Base-by-base conservation (phyloP, 2,797 vertebrate species). In the Podarcis siculus region DNA sequence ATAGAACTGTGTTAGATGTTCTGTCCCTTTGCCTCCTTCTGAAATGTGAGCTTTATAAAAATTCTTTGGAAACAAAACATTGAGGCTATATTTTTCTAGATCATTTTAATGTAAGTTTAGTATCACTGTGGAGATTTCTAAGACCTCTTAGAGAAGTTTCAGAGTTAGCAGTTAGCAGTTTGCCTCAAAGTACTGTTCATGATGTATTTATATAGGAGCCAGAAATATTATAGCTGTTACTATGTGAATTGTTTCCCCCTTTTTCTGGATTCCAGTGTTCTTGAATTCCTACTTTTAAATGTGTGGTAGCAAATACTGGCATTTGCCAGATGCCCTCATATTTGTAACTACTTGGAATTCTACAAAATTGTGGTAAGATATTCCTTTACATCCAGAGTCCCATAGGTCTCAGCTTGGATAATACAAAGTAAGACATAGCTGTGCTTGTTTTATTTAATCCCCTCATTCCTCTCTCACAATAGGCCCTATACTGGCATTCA, bases 131-230 rank as follows among this genome's bases (percentile, higher is more conserved):
- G 79, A 67, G 89, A 58, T 79, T 84, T 92, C 89, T 85, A 39
- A 89, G 85, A 30, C 42, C 89, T 87, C 76, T 93, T 91, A 77
- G 82, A 91, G 69, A 91, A 87, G 55, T 83, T 86, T 86, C 67
- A 71, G 35, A 89, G 69, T 82, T 92, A 93, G 87, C 78, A 66
- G 8, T 83, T 94, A 91, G 89, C 45, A 13, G 73, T 79, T 93
- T 89, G 45, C 58, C 82, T 94, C 90, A 64, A 12, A 67, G 90
- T 92, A 83, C 89, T n/a, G 84, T 86, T 85, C 73, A n/a, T 95
- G 93, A 95, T 95, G 85, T 90, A 93, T 93, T 92, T 94, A 85
- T 89, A 93, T 71, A 75, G 86, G 87, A 37, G 37, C 10, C 90
- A 91, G 94, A 84, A 92, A 89, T 88, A 85, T 64, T 69, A 73